Conservation (phyloP, 37 sponge, comb jelly and placozoan species). For the Cladorhizidae sp. region DNA sequence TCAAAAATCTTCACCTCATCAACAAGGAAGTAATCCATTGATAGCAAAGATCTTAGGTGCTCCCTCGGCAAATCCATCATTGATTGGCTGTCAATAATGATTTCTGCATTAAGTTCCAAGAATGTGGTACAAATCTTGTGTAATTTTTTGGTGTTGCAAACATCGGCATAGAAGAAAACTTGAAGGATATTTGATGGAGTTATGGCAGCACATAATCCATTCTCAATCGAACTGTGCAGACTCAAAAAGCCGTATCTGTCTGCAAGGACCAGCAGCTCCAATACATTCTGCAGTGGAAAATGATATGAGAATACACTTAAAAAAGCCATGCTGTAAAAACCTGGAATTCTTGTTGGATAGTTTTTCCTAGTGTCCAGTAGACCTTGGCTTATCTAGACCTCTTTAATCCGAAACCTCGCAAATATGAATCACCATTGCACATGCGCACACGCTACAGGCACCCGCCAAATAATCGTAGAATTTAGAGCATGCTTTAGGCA, state of each 20-base stretch:
- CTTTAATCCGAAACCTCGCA: too few relatives aligned
- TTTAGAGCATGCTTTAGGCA: too few relatives aligned
- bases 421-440: too few relatives aligned
- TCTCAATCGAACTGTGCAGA: too few relatives aligned
- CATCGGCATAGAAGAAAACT: slow-evolving; percentile 1
- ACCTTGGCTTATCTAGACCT: too few relatives aligned
- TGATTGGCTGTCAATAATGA: neutral
- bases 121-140: neutral
- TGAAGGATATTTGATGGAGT: slow-evolving; percentile 10
- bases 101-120: slow-evolving; percentile 10
- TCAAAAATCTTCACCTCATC: slow-evolving; percentile 22
- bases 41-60: slow-evolving; percentile 8
- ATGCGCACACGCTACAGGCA: too few relatives aligned
- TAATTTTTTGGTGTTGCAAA: neutral
- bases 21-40: slow-evolving; percentile 23
- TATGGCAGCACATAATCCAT: neutral
- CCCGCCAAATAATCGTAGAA: too few relatives aligned
- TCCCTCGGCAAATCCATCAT: slow-evolving; percentile 16
- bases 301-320: too few relatives aligned
- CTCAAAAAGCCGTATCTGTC: slow-evolving; percentile 21
- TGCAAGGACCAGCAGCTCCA: slow-evolving; percentile 20
- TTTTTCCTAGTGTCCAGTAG: too few relatives aligned
- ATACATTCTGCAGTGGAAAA: slow-evolving; percentile 29
- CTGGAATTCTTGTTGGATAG: too few relatives aligned
- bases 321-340: too few relatives aligned